Evolutionary conservation across 2,888 invertebrate species (phyloP), one percentile per base, ranked within the genome.

Genomic region (Argyresthia albistria): DNA sequence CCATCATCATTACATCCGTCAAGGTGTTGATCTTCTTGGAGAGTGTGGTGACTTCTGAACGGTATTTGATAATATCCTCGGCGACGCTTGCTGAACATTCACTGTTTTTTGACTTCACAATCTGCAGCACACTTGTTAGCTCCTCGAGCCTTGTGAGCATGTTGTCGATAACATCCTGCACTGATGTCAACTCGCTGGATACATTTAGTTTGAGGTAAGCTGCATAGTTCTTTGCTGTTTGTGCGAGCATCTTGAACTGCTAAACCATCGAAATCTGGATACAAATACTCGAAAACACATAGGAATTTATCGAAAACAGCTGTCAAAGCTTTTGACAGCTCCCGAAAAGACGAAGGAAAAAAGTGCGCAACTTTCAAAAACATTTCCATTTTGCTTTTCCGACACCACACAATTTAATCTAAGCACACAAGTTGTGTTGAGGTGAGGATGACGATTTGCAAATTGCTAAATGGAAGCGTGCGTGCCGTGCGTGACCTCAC

Each of bases 101-200:
- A 62, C 73, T 67, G 62, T 89, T 80, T 67, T 86, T 86, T 57
- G 73, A 57, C 61, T 86, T 78, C 56, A 91, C 88, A 70, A 90
- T 89, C 57, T 89, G 86, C 37, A 92, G 66, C 47, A 92, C 86
- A 59, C 90, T 90, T 58, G 91, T 89, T 57, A 91, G 83, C 67
- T 92, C 92, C 70, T 92, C 92, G 25, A 92, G 75, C 55, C 92
- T 80, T 0, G 91, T 90, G 50, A 92, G 67, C 90, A 92, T 91
- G 63, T 91, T 91, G 59, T 92, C 92, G 46, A 92, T 89, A 54
- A 89, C 89, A 65, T 89, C 88, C 70, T 90, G 90, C 16, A 92
- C 86, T 2, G 89, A 90, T 69, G 87, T 83, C 61, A 90, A 89
- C 64, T 89, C 89, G 65, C 78, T 86, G 9, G 80, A 67, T 46